Conservation (phyloP, 2,113 vertebrate species). For the Salminus brasiliensis region DNA sequence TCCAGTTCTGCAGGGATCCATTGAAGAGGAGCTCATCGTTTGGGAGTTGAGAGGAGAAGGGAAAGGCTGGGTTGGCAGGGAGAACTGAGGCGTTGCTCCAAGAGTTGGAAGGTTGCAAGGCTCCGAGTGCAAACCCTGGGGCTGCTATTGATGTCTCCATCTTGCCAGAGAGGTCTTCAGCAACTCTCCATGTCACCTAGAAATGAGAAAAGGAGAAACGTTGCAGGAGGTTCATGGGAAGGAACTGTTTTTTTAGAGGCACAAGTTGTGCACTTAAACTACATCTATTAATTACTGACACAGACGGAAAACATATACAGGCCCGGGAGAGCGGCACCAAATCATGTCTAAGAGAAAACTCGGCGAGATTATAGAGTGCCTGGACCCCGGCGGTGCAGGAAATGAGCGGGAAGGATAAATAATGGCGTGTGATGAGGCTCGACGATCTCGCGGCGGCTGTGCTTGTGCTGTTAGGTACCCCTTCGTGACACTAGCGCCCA, state of each 20-base stretch:
- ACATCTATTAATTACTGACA: constrained; percentile 5
- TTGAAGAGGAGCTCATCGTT: constrained; percentile 33
- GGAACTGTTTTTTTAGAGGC: not conserved
- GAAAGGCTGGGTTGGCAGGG: not conserved
- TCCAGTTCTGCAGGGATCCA: constrained; percentile 55
- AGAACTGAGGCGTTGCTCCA: constrained; percentile 6
- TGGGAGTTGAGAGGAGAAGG: not conserved
- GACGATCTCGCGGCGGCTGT: not conserved
- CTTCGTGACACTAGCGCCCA: constrained; percentile 6
- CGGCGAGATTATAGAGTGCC: not conserved
- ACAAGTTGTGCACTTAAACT: not conserved
- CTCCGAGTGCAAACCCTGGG: not conserved
- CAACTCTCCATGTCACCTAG: constrained; percentile 26
- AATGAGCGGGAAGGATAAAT: constrained; percentile 39
- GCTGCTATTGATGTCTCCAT: constrained; percentile 12
- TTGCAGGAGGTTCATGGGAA: not conserved
- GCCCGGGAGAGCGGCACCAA: not conserved
- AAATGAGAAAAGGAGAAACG: not conserved
- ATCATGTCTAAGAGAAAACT: not conserved
- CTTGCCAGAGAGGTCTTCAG: constrained; percentile 6
- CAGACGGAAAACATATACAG: not conserved
- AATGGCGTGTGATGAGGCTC: constrained; percentile 8
- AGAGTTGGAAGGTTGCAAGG: not conserved
- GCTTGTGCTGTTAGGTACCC: constrained; percentile 1
- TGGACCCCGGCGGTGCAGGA: constrained; percentile 34